Conservation (phyloP, 2,888 invertebrate species). For the Phalera bucephala region DNA sequence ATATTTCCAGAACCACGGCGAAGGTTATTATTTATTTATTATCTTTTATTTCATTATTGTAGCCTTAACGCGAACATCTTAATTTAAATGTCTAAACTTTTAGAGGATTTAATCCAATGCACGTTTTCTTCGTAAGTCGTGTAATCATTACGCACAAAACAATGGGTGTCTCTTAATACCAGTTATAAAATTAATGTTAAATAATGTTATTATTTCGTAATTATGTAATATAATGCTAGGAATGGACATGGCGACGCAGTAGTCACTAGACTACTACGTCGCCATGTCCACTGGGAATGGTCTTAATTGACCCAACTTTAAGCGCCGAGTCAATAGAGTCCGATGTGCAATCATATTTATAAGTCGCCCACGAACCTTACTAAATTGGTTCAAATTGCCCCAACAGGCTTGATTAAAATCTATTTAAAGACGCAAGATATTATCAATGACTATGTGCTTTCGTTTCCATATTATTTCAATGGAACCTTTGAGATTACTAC, state of each 20-base stretch:
- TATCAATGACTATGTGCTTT: no score
- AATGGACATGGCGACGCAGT: no score
- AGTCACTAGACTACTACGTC: conserved; percentile 12
- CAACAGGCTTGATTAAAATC: conserved; percentile 64
- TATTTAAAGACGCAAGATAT: conserved; percentile 47
- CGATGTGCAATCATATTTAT: conserved; percentile 48
- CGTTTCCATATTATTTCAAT: conserved; percentile 6
- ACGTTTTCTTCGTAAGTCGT: no score
- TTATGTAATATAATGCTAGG: no score
- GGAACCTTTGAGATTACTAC: neutral
- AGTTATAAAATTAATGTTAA: no score
- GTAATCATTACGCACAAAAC: no score
- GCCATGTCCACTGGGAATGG: conserved; percentile 28
- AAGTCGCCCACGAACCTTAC: conserved; percentile 53
- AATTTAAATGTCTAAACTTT: conserved; percentile 6
- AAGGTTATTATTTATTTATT: conserved; percentile 41
- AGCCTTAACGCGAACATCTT: conserved; percentile 25
- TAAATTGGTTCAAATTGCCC: conserved; percentile 67
- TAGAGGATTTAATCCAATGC: neutral
- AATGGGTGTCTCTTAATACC: no score
- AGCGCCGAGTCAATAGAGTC: conserved; percentile 45
- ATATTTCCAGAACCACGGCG: conserved; percentile 47
- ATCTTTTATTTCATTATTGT: conserved; percentile 35
- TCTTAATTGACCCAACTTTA: conserved; percentile 52
- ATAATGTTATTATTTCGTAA: no score